These are phyloP conservation scores for Molossus alvarezi DNA, from an alignment of 2,797 vertebrate genomes.

Conservation along the genomic window DNA sequence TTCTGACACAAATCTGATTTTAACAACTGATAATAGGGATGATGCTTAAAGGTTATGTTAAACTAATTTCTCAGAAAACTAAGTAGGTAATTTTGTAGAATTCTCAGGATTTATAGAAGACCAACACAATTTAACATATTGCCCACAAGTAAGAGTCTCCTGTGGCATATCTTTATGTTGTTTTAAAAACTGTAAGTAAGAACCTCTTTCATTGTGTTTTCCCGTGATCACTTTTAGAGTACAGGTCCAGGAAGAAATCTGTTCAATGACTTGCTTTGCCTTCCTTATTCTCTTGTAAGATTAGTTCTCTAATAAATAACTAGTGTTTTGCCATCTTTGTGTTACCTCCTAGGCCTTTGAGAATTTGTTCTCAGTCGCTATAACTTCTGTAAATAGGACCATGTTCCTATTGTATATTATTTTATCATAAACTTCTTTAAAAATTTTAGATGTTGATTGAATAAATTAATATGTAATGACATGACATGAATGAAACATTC, in stretches of 20 bases:
- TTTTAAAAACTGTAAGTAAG: constrained; percentile 37
- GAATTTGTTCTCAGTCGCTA: not conserved
- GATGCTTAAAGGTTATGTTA: not conserved
- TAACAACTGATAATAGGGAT: constrained; percentile 6
- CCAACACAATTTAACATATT: not conserved
- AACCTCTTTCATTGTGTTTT: not conserved
- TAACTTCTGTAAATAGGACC: constrained; percentile 38
- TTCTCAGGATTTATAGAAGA: constrained; percentile 54
- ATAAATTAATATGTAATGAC: not conserved
- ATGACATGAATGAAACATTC: constrained; percentile 27
- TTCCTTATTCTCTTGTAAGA: constrained; percentile 21
- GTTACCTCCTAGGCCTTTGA: constrained; percentile 32
- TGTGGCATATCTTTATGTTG: not conserved
- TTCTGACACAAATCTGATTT: constrained; percentile 11
- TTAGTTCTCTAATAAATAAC: not conserved
- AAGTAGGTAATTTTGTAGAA: constrained; percentile 49
- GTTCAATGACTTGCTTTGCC: not conserved
- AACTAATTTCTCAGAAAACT: constrained; percentile 62
- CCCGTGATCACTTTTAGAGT: not conserved
- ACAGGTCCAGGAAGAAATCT: not conserved
- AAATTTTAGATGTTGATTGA: constrained; percentile 6
- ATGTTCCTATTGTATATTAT: not conserved
- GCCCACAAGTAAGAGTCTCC: not conserved
- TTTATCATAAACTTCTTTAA: constrained; percentile 11
- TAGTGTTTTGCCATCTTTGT: constrained; percentile 7